These are phyloP conservation scores for Craseonycteris thonglongyai DNA, from an alignment of 2,113 vertebrate genomes.

Conservation along the genomic window DNA sequence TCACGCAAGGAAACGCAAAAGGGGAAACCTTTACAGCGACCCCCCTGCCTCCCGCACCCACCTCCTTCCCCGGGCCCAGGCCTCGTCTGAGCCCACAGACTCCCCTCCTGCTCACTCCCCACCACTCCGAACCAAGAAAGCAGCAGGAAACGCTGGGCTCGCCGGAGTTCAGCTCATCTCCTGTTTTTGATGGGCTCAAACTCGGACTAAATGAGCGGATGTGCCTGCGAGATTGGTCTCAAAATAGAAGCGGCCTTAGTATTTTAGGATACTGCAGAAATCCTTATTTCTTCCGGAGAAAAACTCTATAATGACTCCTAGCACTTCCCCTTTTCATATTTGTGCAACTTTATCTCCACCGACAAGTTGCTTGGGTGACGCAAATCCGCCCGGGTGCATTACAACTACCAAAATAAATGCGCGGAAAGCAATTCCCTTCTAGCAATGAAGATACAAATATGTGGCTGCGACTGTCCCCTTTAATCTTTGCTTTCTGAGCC, in stretches of 20 bases:
- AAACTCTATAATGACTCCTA: slow-evolving; percentile 95
- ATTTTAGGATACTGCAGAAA: slow-evolving; percentile 99
- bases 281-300: slow-evolving; percentile 99
- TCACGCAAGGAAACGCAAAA: not conserved
- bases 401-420: slow-evolving; percentile 90
- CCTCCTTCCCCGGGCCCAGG: not conserved
- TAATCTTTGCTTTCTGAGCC: slow-evolving; percentile 82
- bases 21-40: not conserved
- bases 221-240: slow-evolving; percentile 91
- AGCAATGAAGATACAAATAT: slow-evolving; percentile 93
- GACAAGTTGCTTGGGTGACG: slow-evolving; percentile 96
- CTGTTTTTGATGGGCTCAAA: slow-evolving; percentile 94
- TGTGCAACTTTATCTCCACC: slow-evolving; percentile 99
- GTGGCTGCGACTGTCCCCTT: slow-evolving; percentile 88
- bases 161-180: slow-evolving; percentile 87
- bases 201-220: slow-evolving; percentile 97
- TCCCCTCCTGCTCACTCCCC: not conserved
- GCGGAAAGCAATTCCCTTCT: slow-evolving; percentile 93
- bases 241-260: slow-evolving; percentile 94
- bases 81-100: not conserved
- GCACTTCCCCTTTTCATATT: slow-evolving; percentile 98
- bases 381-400: slow-evolving; percentile 97
- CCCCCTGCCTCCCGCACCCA: no score
- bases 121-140: slow-evolving; percentile 52
- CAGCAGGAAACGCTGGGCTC: slow-evolving; percentile 82